Percentiles rank a stretch among this genome's conserved stretches.
These are phyloP conservation scores for Poeciliopsis infans DNA, from an alignment of 2,797 vertebrate genomes.

Conservation along the genomic window DNA sequence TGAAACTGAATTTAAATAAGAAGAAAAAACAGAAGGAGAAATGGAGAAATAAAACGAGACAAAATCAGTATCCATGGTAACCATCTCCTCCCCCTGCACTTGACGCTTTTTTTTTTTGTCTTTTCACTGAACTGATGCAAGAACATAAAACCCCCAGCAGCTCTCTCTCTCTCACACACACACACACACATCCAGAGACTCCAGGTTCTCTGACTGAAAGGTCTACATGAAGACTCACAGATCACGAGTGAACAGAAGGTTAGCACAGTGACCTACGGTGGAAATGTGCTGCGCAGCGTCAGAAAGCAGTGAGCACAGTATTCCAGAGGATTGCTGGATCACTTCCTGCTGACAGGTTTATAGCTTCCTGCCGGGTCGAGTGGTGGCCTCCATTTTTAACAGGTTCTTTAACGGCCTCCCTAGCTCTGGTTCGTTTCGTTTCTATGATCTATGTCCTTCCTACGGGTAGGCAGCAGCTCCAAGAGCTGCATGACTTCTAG, in stretches of 20 bases:
- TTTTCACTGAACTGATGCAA: constrained; percentile 47
- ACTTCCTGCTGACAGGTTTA: constrained; percentile 2
- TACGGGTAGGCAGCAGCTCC: not conserved
- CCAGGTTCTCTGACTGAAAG: constrained; percentile 28
- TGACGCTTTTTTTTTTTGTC: constrained; percentile 26
- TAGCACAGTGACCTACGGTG: not conserved
- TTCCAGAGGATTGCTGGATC: not conserved
- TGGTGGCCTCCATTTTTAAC: not conserved
- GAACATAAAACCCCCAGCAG: constrained; percentile 49
- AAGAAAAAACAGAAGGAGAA: constrained; percentile 6
- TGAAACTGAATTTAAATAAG: constrained; percentile 14
- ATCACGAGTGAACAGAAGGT: not conserved
- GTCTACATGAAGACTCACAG: constrained; percentile 19
- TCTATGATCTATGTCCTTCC: not conserved
- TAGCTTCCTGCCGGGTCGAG: not conserved
- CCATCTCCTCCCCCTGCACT: constrained; percentile 56
- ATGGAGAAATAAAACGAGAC: constrained; percentile 27
- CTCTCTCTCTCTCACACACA: not conserved
- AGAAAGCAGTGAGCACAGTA: not conserved
- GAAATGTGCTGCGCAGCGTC: not conserved
- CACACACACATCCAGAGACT: constrained; percentile 3
- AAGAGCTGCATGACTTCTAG: not conserved
- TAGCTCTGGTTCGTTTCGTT: not conserved
- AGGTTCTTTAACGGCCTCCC: not conserved
- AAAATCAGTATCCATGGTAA: constrained; percentile 77